Evolutionary conservation across 2,113 vertebrate genomes (phyloP).

Genomic region (Alethe castanea): DNA sequence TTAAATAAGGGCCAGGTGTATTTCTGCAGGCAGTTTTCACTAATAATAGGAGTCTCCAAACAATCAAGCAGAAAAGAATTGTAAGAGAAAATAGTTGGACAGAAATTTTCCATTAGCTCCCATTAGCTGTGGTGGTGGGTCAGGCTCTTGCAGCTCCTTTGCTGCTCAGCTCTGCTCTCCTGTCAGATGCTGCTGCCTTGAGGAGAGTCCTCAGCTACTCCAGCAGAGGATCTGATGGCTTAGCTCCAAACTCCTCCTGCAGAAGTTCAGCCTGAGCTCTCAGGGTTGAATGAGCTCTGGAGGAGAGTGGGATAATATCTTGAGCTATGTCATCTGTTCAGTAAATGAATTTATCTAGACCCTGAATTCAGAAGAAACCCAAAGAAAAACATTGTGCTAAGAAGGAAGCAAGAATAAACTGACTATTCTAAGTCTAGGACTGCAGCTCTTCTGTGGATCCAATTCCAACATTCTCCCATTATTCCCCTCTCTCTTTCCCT

Average conservation of each 20-base stretch:
- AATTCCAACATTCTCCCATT: not conserved
- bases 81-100: not conserved
- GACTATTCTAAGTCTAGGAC: not conserved
- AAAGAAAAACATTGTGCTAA: not conserved
- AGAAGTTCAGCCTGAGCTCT: not conserved
- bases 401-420: not conserved
- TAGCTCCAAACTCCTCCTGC: not conserved
- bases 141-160: not conserved
- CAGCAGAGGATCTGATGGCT: not conserved
- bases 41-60: not conserved
- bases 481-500: not conserved
- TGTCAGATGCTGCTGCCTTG: not conserved
- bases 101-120: not conserved
- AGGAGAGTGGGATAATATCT: not conserved
- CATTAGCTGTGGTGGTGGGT: not conserved
- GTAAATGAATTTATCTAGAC: not conserved
- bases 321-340: not conserved
- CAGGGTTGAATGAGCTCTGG: not conserved
- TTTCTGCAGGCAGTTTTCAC: not conserved
- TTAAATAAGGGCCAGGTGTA: not conserved
- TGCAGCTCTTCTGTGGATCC: not conserved
- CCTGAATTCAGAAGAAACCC: not conserved
- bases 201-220: not conserved
- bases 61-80: not conserved
- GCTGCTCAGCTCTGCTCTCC: not conserved